These are phyloP conservation scores for Capreolus pygargus DNA, from an alignment of 2,113 vertebrate genomes.

Conservation along the genomic window DNA sequence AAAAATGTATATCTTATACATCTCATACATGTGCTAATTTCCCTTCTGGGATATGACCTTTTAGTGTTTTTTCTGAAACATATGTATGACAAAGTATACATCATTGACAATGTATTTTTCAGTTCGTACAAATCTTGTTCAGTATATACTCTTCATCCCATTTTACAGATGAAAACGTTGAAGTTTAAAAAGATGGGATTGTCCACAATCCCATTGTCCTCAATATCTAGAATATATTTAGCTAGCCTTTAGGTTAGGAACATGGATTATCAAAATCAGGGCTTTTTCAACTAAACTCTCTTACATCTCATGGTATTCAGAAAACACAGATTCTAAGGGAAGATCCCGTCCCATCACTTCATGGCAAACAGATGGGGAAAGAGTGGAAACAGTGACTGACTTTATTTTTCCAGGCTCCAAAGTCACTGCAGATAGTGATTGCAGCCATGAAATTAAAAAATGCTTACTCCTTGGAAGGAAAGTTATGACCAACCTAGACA, in stretches of 20 bases:
- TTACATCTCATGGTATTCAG: neutral
- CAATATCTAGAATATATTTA: neutral
- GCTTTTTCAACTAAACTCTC: neutral
- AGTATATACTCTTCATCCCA: neutral
- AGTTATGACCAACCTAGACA: too few species aligned
- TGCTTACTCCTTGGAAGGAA: too few species aligned
- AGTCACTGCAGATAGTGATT: too few species aligned
- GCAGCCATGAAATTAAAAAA: too few species aligned
- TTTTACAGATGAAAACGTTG: constrained; percentile 1
- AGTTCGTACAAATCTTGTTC: neutral
- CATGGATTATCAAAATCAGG: neutral
- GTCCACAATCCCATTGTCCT: neutral
- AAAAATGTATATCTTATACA: neutral
- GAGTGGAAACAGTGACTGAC: too few species aligned
- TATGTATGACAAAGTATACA: neutral
- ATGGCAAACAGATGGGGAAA: too few species aligned
- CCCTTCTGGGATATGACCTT: neutral
- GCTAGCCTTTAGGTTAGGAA: constrained; percentile 7
- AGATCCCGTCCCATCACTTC: neutral
- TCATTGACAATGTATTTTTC: neutral
- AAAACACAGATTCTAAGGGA: neutral
- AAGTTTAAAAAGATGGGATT: neutral
- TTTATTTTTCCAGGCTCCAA: too few species aligned
- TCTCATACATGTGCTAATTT: neutral
- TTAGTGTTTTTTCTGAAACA: neutral